Evolutionary conservation across 2,888 invertebrate genomes (phyloP).

Genomic region (Eulithis prunata): DNA sequence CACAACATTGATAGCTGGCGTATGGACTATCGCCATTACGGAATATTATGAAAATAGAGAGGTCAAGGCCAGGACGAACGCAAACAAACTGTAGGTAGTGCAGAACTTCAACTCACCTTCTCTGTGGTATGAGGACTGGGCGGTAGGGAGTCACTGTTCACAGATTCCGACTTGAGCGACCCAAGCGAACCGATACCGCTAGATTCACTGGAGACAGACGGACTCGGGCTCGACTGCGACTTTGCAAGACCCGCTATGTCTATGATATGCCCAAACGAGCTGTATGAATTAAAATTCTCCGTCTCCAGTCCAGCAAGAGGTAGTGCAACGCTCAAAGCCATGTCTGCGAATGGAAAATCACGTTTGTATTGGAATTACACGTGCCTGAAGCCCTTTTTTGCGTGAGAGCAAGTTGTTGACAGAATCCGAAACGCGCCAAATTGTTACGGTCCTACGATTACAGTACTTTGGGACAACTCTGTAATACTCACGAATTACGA

Average conservation of each 20-base stretch:
- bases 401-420: conserved; percentile 75
- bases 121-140: conserved; percentile 83
- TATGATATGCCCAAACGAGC: conserved; percentile 78
- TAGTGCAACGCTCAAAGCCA: conserved; percentile 86
- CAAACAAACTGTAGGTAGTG: conserved; percentile 72
- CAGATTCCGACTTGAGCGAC: conserved; percentile 81
- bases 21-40: conserved; percentile 75
- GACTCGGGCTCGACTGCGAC: conserved; percentile 81
- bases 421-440: conserved; percentile 79
- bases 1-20: conserved; percentile 71
- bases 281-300: conserved; percentile 79
- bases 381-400: conserved; percentile 70
- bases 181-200: conserved; percentile 86
- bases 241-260: conserved; percentile 80
- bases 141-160: conserved; percentile 77
- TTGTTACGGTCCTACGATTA: conserved; percentile 56
- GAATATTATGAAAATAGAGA: conserved; percentile 84
- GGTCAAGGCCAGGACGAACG: conserved; percentile 83
- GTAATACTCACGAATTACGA: conserved; percentile 38
- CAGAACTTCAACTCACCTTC: conserved; percentile 69
- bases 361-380: conserved; percentile 72
- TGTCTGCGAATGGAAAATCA: conserved; percentile 76
- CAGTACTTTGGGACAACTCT: conserved; percentile 47
- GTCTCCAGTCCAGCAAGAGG: conserved; percentile 84
- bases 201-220: conserved; percentile 85